Evolutionary conservation across 2,797 vertebrate genomes (phyloP), one percentile per base, ranked within the genome.

Genomic region (Neosilurus hyrtlii): DNA sequence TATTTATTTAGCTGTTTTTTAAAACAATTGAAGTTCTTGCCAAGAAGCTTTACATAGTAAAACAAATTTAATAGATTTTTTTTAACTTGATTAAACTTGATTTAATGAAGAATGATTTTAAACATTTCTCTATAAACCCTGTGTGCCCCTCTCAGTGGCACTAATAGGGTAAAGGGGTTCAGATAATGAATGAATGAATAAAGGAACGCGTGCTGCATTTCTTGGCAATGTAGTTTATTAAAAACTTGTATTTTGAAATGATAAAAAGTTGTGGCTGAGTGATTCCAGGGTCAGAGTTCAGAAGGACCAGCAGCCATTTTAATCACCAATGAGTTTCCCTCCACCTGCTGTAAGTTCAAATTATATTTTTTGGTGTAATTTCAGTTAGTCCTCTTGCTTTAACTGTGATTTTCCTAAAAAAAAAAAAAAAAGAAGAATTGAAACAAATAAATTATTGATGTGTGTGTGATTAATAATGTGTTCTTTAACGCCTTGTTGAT

Each of bases 271-370:
- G 59, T 57, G 10, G 59, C 9, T 8, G 26, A 66, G 65, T 68
- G 35, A 8, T 68, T 68, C 66, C 66, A 12, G 35, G 66, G 66
- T 68, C 66, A 43, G 43, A 68, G 66, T 43, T 68, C 66, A 68
- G 35, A 63, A 15, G 62, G 26, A 7, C 9, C 2, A 66, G 15
- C 16, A 11, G 63, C n/a, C 14, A 30, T 30, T 65, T 30, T 5
- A 65, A 65, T 26, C 63, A 65, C n/a, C 63, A 30, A 14, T 20
- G 30, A 67, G 65, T 67, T 67, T 67, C 16, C 30, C 8, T 37
- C 63, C 63, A 30, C 24, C 16, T 6, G 15, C 63, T 67, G 30
- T 67, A 9, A 67, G 15, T 67, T 67, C 18, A 57, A n/a, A n/a
- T n/a, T n/a, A n/a, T n/a, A 18, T 18, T 63, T 30, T 65, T 7